Evolutionary conservation across 2,888 invertebrate species (phyloP), one percentile per base, ranked within the genome.

Genomic region (Gastrophysa polygoni): DNA sequence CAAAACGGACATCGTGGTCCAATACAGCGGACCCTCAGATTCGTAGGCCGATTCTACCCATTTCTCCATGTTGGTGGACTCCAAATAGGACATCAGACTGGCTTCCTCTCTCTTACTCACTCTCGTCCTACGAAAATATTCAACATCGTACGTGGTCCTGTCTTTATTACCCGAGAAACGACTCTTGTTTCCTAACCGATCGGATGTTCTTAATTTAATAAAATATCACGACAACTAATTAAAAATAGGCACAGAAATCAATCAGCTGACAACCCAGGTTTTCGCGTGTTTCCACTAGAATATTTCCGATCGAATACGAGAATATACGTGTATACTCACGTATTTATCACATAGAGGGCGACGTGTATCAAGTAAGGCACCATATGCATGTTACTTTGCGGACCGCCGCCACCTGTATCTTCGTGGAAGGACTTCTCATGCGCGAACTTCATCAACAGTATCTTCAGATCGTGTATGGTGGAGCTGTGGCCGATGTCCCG

Each of bases 321-420:
- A n/a, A n/a, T n/a, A 44, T 60, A 54, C 16, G n/a, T 51, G 32
- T 55, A 59, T 46, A 38, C 89, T 84, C 72, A 90, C 86, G 96
- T 95, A 79, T 96, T 93, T 73, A 96, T 88, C 68, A 95, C 92
- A 81, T 98, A 98, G 16, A 98, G 89, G 17, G 95, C 94, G 88
- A 96, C 95, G 81, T 98, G 97, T 67, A 93, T 85, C 59, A 98
- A 85, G 78, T 97, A 97, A 7, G 98, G 98, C 67, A 97, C 89
- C 75, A 98, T 89, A 83, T 98, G 96, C 91, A 98, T 92, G 83
- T 98, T 98, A 68, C 96, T 96, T 77, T 97, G 95, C 11, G 96
- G 94, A 1, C 97, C 98, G 73, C 96, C 96, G 69, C 96, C 99
- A 16, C 98, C 97, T 1, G 96, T 95, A 83, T 98, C 98, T 80